Evolutionary conservation across 2,888 invertebrate species (phyloP).

Genomic region (Steromphala cineraria): DNA sequence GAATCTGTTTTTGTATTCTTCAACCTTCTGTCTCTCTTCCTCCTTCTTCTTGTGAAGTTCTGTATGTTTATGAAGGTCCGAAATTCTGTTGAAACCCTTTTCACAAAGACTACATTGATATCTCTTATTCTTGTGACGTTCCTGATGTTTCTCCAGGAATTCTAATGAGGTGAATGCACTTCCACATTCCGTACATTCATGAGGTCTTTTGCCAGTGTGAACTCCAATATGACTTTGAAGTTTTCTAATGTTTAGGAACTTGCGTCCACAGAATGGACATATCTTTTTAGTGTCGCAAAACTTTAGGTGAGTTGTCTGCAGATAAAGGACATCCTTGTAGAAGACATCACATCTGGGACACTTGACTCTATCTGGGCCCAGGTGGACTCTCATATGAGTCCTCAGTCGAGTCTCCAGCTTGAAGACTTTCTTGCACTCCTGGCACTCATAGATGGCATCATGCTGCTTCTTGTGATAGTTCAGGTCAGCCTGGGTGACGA

Average conservation of each 20-base stretch:
- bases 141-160: background rate
- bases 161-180: background rate
- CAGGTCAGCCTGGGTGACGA: background rate
- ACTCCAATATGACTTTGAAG: constrained; percentile 12
- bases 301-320: background rate
- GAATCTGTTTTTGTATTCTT: background rate
- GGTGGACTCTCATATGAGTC: constrained; percentile 4
- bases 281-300: background rate
- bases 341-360: background rate
- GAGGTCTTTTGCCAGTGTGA: background rate
- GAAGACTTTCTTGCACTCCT: background rate
- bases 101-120: background rate
- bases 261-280: background rate
- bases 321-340: background rate
- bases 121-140: background rate
- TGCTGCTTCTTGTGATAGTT: background rate
- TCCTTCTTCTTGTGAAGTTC: background rate
- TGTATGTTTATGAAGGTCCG: background rate
- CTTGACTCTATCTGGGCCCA: background rate
- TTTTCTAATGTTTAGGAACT: background rate
- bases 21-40: background rate
- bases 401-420: background rate
- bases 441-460: background rate
- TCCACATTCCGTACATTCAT: background rate
- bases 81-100: background rate